Evolutionary conservation across 2,888 invertebrate genomes (phyloP).

Genomic region (Galerucella pusilla): DNA sequence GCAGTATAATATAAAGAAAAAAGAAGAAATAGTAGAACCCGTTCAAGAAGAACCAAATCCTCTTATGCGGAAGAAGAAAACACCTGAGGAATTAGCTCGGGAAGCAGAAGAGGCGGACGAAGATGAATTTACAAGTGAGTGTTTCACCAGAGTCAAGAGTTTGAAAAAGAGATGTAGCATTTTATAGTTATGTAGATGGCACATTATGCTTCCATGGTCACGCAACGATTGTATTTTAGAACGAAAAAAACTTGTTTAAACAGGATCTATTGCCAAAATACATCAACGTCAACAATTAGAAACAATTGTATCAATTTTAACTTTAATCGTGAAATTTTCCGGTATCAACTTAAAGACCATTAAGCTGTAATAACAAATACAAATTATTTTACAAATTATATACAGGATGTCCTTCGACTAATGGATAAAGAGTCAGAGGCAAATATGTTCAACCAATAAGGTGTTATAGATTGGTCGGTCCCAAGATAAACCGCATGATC

Average conservation of each 20-base stretch:
- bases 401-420: no score
- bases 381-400: no score
- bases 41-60: conserved; percentile 91
- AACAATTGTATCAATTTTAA: no score
- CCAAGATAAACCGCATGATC: no score
- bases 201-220: conserved; percentile 19
- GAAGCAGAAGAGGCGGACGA: conserved; percentile 96
- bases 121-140: conserved; percentile 95
- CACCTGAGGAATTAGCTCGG: conserved; percentile 96
- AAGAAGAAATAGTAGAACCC: conserved; percentile 87
- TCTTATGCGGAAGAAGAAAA: conserved; percentile 98
- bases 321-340: no score
- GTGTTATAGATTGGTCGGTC: no score
- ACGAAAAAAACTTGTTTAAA: conserved; percentile 2
- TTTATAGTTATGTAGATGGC: conserved; percentile 52
- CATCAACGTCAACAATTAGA: not conserved
- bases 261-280: not conserved
- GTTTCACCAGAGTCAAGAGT: conserved; percentile 58
- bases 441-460: no score
- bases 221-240: not conserved
- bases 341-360: no score
- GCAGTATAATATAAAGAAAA: conserved; percentile 99
- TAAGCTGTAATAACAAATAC: no score
- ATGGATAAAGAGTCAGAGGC: no score
- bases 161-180: conserved; percentile 58